Base-by-base conservation (phyloP, 2,797 vertebrate genomes). In the Gambusia yucatana region DNA sequence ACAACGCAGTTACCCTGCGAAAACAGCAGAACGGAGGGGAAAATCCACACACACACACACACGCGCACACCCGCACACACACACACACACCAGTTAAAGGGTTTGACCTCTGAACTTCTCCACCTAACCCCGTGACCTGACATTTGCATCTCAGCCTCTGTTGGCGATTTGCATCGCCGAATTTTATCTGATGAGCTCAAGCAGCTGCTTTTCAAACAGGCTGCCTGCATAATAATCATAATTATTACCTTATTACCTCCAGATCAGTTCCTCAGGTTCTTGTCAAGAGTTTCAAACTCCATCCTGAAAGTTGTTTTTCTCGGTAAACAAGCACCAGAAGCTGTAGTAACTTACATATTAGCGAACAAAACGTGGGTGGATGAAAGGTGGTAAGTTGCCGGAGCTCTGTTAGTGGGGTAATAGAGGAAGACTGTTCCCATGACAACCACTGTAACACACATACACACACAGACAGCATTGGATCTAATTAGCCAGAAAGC, bases 401-500 rank as follows among this genome's bases (percentile, higher is more conserved):
- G 79, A 73, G 80, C 82, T 88, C 82, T 82, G 82, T 88, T 86
- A 83, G 87, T 73, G 73, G 81, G 82, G 84, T 93, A 95, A 88
- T 75, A 77, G 89, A 82, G 90, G 75, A 80, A 87, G 70, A 82
- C 84, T 72, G 87, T 94, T 77, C 46, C 92, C 89, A 91, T 93
- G 88, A 89, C 72, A 93, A 96, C 93, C 80, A 75, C 63, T 36
- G 80, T 87, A 89, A 88, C 84, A 77, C 86, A 87, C 79, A 74
- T 46, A 71, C 43, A 73, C 43, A 63, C 77, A 50, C 83, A 84
- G 59, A 79, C 75, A 52, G 67, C 63, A 81, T 80, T 81, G 87
- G 86, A 86, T 88, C 88, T 93, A 94, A 95, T 94, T 93, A 95
- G 80, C 86, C 77, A 79, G 83, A 86, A 87, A 89, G 82, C 82